Conservation (phyloP, 1,140 invertebrate species). For the Drosophila sp. region DNA sequence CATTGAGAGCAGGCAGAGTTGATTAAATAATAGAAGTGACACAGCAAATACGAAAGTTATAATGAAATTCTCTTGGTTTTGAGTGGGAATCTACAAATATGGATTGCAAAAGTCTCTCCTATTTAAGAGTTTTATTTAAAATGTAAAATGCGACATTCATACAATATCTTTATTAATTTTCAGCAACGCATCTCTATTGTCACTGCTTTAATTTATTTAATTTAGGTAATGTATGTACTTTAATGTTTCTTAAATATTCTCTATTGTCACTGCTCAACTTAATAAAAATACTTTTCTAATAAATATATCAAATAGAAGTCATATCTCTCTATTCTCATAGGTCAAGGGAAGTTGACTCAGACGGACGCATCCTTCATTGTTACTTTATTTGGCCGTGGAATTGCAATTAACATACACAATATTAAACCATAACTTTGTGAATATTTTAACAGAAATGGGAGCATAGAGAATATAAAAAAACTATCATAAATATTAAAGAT, state of each 20-base stretch:
- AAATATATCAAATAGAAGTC: not conserved
- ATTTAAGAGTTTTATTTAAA: not conserved
- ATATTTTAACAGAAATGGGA: not conserved
- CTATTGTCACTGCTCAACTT: not conserved
- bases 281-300: not conserved
- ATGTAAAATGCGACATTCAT: not conserved
- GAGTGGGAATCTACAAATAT: not conserved
- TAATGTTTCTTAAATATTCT: too few species aligned
- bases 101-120: not conserved
- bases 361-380: not conserved
- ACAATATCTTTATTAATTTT: too few species aligned
- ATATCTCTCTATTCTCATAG: not conserved
- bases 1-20: constrained; percentile 42
- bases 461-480: constrained; percentile 7
- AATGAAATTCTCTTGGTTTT: not conserved
- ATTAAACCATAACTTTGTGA: constrained; percentile 5
- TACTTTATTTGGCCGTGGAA: not conserved
- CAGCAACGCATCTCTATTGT: too few species aligned
- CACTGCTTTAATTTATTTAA: too few species aligned
- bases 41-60: constrained; percentile 1
- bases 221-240: too few species aligned
- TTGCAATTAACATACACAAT: constrained; percentile 11
- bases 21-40: constrained; percentile 42
- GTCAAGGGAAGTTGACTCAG: too few species aligned
- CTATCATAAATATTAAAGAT: constrained; percentile 31